These are phyloP conservation scores for Heterohyrax brucei DNA, from an alignment of 2,797 vertebrate genomes.

Conservation along the genomic window DNA sequence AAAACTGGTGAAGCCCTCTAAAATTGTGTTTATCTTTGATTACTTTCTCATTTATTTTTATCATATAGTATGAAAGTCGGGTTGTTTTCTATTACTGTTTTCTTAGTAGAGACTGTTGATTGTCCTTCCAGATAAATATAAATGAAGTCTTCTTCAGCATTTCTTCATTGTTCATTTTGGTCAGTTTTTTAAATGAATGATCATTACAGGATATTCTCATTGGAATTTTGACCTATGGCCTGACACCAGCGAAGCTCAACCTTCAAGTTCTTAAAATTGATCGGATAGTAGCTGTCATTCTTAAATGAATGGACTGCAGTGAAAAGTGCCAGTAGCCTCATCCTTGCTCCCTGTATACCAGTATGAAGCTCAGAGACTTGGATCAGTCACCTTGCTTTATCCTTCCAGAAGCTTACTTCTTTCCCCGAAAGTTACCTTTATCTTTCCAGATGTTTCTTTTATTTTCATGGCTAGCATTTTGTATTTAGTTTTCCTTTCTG, in stretches of 20 bases:
- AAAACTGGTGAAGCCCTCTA: neutral
- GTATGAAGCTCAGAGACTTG: slow-evolving; percentile 69
- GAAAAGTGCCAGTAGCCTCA: slow-evolving; percentile 13
- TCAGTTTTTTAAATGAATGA: neutral
- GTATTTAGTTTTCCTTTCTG: slow-evolving; percentile 78
- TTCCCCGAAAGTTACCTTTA: slow-evolving; percentile 78
- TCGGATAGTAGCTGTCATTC: neutral
- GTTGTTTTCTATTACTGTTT: neutral
- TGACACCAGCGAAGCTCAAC: neutral
- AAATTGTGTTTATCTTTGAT: neutral
- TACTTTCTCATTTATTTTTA: neutral
- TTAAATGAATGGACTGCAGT: neutral
- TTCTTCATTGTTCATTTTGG: neutral
- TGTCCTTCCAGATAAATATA: neutral
- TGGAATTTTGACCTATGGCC: slow-evolving; percentile 22
- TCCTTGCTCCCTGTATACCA: neutral
- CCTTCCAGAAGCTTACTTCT: slow-evolving; percentile 74
- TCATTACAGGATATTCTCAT: neutral
- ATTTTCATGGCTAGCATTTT: slow-evolving; percentile 73
- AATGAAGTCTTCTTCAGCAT: slow-evolving; percentile 28
- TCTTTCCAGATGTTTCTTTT: slow-evolving; percentile 78
- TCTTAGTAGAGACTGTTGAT: neutral
- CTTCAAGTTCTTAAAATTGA: slow-evolving; percentile 57
- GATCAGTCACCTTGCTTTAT: slow-evolving; percentile 76
- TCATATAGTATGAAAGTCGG: neutral